Evolutionary conservation across 2,797 vertebrate genomes (phyloP).

Genomic region (Chelmon rostratus): DNA sequence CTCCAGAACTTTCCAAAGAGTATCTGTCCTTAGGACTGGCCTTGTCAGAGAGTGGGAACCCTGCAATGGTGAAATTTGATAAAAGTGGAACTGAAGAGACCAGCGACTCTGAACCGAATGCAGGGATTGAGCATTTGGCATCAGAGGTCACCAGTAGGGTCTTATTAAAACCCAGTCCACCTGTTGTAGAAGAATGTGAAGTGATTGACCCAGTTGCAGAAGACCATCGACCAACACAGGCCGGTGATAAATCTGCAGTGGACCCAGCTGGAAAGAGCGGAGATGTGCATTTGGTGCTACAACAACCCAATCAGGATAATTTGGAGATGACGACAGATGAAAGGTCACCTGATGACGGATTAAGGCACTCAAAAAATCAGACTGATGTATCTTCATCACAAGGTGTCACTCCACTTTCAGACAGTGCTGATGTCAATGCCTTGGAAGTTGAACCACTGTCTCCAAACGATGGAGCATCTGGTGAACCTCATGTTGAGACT

Average conservation of each 20-base stretch:
- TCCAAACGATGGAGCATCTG: conserved; percentile 1
- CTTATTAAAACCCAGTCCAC: background rate
- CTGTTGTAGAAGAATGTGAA: conserved; percentile 17
- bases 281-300: conserved; percentile 1
- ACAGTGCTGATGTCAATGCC: background rate
- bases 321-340: conserved; percentile 32
- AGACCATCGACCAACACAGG: conserved; percentile 29
- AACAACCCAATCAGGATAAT: conserved; percentile 34
- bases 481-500: conserved; percentile 15
- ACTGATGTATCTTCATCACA: conserved; percentile 12
- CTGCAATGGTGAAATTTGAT: background rate
- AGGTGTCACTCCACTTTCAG: background rate
- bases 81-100: conserved; percentile 28
- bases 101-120: conserved; percentile 26
- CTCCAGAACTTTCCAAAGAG: conserved; percentile 48
- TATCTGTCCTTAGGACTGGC: conserved; percentile 22
- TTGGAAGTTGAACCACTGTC: conserved; percentile 13
- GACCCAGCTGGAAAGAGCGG: conserved; percentile 23
- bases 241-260: conserved; percentile 15
- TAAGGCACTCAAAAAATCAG: conserved; percentile 29
- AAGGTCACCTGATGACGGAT: conserved; percentile 36
- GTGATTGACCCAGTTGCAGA: conserved; percentile 1
- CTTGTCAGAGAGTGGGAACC: conserved; percentile 20
- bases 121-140: conserved; percentile 14
- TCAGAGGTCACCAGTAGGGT: conserved; percentile 31